These are phyloP conservation scores for Molossus molossus DNA, from an alignment of 2,797 vertebrate genomes.

Conservation along the genomic window DNA sequence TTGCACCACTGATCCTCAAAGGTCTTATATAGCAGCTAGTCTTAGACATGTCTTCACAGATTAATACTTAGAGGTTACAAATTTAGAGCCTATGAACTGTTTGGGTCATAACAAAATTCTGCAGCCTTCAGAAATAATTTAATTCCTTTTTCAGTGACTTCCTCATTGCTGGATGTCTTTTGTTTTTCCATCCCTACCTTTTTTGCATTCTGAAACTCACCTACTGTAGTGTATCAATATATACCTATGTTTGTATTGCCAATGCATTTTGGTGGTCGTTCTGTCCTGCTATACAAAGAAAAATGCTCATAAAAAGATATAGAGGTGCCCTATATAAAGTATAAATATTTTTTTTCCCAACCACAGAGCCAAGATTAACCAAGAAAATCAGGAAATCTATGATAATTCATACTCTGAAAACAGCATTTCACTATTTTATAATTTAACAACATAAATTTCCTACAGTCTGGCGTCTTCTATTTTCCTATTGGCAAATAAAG, in stretches of 20 bases:
- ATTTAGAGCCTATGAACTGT: conserved; percentile 53
- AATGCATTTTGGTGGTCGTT: background rate
- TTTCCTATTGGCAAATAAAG: conserved; percentile 66
- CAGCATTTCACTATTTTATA: conserved; percentile 68
- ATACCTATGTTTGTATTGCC: conserved; percentile 31
- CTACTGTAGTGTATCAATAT: background rate
- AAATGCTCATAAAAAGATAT: conserved; percentile 65
- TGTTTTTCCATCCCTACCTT: conserved; percentile 38
- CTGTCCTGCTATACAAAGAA: conserved; percentile 43
- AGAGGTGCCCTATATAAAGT: conserved; percentile 33
- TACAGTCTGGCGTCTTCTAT: conserved; percentile 66
- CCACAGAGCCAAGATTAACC: conserved; percentile 30
- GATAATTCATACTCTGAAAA: conserved; percentile 63
- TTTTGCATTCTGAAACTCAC: conserved; percentile 67
- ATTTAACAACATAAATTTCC: conserved; percentile 66
- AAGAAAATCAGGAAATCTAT: conserved; percentile 64
- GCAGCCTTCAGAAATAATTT: conserved; percentile 43
- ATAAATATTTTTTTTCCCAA: conserved; percentile 19
- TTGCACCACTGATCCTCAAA: background rate
- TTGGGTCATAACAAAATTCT: conserved; percentile 57
- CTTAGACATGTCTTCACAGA: conserved; percentile 61
- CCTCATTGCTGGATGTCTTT: conserved; percentile 18
- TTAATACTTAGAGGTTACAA: conserved; percentile 53
- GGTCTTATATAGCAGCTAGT: conserved; percentile 10
- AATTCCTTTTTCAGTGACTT: conserved; percentile 59